Conservation (phyloP, 2,888 invertebrate genomes). For the Protonemura montana region DNA sequence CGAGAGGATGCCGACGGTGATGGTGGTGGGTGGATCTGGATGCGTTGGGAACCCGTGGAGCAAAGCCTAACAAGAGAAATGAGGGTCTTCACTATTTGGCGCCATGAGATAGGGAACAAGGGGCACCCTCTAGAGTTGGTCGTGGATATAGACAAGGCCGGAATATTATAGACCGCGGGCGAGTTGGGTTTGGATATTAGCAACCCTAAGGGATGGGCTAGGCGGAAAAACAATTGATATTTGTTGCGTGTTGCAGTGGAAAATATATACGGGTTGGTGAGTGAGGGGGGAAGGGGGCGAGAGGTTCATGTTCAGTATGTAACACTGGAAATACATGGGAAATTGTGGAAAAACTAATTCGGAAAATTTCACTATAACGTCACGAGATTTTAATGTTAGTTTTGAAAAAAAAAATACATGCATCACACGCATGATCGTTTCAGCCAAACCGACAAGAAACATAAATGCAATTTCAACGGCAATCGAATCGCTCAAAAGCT, state of each 20-base stretch:
- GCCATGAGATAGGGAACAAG: slow-evolving; percentile 41
- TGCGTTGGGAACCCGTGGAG: not conserved
- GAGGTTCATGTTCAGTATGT: slow-evolving; percentile 44
- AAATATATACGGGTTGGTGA: slow-evolving; percentile 48
- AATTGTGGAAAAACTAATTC: too few species aligned
- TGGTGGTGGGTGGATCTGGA: slow-evolving; percentile 39
- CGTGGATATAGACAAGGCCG: slow-evolving; percentile 22
- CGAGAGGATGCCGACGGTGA: slow-evolving; percentile 4
- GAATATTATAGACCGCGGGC: not conserved
- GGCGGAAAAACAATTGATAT: not conserved
- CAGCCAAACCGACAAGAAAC: too few species aligned
- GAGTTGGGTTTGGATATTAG: not conserved
- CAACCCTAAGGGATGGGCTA: slow-evolving; percentile 8
- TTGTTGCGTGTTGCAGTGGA: not conserved
- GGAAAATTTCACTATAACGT: too few species aligned
- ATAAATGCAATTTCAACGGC: too few species aligned
- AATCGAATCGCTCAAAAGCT: too few species aligned
- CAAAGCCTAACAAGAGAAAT: slow-evolving; percentile 20
- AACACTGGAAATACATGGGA: too few species aligned
- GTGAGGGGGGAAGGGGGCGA: slow-evolving; percentile 42
- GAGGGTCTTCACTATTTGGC: slow-evolving; percentile 35
- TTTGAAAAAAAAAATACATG: too few species aligned
- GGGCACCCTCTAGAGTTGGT: not conserved
- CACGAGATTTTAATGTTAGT: too few species aligned
- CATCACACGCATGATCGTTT: too few species aligned